phyloP scores from a whole-genome alignment of 2,888 invertebrate species.

The Podabrus alpinus region DNA sequence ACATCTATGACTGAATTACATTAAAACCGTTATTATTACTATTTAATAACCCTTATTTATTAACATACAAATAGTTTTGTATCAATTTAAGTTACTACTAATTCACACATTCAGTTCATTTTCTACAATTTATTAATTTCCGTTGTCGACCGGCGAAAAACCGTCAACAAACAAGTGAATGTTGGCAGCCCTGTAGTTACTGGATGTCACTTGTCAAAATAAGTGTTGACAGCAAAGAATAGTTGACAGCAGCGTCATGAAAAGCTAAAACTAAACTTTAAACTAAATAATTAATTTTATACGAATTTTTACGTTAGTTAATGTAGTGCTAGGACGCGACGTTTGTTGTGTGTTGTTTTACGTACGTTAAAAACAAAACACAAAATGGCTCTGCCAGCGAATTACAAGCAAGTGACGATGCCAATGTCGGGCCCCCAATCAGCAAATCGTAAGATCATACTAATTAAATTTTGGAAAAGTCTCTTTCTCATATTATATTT shows the following conservation, averaged over 20 bases:
- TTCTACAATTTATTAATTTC: too few relatives aligned
- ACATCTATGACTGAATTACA: too few relatives aligned
- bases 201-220: background rate
- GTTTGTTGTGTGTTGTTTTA: background rate
- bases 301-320: background rate
- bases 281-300: background rate
- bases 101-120: too few relatives aligned
- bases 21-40: too few relatives aligned
- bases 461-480: constrained; percentile 2
- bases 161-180: background rate
- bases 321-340: background rate
- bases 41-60: too few relatives aligned
- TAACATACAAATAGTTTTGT: too few relatives aligned
- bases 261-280: background rate
- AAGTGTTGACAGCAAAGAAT: background rate
- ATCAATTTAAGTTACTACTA: too few relatives aligned
- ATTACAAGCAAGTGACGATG: constrained; percentile 83
- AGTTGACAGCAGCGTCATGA: background rate
- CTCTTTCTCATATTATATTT: background rate
- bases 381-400: constrained; percentile 78
- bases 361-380: background rate
- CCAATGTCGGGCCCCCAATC: constrained; percentile 72
- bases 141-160: background rate
- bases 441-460: constrained; percentile 68
- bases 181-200: background rate